Base-by-base conservation (phyloP, 2,888 invertebrate species). In the Schizaphis graminum region DNA sequence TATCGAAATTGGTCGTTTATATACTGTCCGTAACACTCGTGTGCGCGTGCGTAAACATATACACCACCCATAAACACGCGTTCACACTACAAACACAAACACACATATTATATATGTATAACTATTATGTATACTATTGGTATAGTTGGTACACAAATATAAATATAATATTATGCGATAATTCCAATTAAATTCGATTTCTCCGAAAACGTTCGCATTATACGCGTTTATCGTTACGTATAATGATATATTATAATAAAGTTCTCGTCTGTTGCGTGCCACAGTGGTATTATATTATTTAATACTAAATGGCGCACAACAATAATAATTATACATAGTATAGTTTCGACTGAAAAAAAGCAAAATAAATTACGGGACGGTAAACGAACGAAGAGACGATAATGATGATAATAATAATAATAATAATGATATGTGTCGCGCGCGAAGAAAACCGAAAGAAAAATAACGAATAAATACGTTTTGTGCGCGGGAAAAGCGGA, bases 1-100 rank as follows among this genome's bases (percentile, higher is more conserved):
- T 92, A 92, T 92, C 67, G 88, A 47, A 92, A 92, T 92, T 92
- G 92, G 92, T 88, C 88, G 61, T 49, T 88, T 67, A 67, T 26
- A 35, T 47, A 86, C 86, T 1, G 28, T 13, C 67, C 67, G 10
- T 47, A 16, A 10, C 67, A 35, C 77, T 35, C 35, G 21, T 77
- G n/a, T 21, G 35, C 35, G 77, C 35, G 77, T 77, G 77, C 87
- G 28, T 49, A 21, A 11, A 87, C n/a, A 85, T 24, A 49, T n/a
- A 61, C 67, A 67, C 77, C 77, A 21, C 21, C 21, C 35, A 77
- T 21, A 77, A 8, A 77, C 77, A 35, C 21, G 77, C 35, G 21
- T 35, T 77, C 77, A 77, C 35, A 77, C 77, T 77, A 8, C 8
- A 8, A 35, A 77, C 35, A 77, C 77, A 77, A 77, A 77, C 77